A percentile compares a stretch with the other conserved stretches of the same genome.
phyloP scores from a whole-genome alignment of 2,888 invertebrate species.

The Esperia sulphurella region DNA sequence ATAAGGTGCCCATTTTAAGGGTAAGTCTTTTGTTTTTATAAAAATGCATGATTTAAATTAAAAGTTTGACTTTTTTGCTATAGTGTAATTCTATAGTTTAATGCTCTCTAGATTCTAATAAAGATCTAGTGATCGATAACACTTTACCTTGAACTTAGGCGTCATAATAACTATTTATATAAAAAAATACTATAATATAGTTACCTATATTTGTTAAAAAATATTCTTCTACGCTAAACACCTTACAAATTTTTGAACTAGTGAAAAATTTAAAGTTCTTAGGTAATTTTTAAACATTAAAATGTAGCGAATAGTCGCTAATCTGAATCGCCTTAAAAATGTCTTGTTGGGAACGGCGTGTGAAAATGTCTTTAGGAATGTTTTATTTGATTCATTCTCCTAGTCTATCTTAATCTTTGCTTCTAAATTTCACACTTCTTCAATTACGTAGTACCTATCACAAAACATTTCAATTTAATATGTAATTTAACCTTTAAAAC shows the following conservation, averaged over 20 bases:
- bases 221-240: slow-evolving; percentile 76
- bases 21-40: slow-evolving; percentile 37
- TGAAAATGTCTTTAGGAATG: slow-evolving; percentile 16
- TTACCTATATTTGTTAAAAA: slow-evolving; percentile 61
- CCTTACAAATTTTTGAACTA: slow-evolving; percentile 65
- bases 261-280: slow-evolving; percentile 55
- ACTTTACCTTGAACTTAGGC: slow-evolving; percentile 51
- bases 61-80: slow-evolving; percentile 52
- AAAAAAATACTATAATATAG: slow-evolving; percentile 45
- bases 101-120: slow-evolving; percentile 57
- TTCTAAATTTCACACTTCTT: background rate
- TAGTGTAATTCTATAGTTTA: slow-evolving; percentile 59
- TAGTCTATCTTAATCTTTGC: background rate
- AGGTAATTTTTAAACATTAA: slow-evolving; percentile 47
- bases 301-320: slow-evolving; percentile 50
- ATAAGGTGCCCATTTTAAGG: slow-evolving; percentile 28
- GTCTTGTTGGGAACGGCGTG: slow-evolving; percentile 45
- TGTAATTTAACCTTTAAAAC: too few species aligned
- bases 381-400: too few species aligned
- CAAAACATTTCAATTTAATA: too few species aligned
- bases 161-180: slow-evolving; percentile 57
- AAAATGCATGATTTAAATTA: slow-evolving; percentile 44
- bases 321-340: slow-evolving; percentile 52
- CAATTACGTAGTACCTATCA: background rate
- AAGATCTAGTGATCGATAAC: slow-evolving; percentile 44